phyloP scores from a whole-genome alignment of 2,113 vertebrate genomes.

The Carassius gibelio region DNA sequence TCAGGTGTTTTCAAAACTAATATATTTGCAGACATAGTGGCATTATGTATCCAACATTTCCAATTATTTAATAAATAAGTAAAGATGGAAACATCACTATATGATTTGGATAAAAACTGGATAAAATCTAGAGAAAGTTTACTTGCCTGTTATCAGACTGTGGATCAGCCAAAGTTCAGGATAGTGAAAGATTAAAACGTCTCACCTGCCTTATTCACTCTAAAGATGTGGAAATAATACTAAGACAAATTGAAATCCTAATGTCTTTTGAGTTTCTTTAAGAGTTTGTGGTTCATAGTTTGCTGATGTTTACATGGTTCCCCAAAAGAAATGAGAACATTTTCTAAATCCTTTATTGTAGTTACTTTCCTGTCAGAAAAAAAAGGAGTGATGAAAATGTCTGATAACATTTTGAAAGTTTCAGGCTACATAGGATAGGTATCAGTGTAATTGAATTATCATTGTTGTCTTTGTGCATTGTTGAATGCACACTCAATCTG shows the following conservation, averaged over 20 bases:
- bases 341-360: not conserved
- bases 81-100: no score
- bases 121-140: conserved; percentile 7
- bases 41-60: no score
- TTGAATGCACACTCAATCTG: not conserved
- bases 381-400: not conserved
- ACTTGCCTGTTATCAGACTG: conserved; percentile 33
- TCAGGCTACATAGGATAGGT: not conserved
- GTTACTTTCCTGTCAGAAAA: not conserved
- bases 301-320: not conserved
- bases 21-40: no score
- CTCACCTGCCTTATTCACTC: not conserved
- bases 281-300: not conserved
- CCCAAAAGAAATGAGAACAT: not conserved
- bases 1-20: no score
- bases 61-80: no score
- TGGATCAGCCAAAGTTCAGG: not conserved
- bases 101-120: no score
- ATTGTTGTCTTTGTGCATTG: not conserved
- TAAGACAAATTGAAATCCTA: not conserved
- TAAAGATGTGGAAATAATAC: not conserved
- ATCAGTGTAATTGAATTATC: not conserved
- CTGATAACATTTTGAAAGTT: not conserved
- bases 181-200: conserved; percentile 41
- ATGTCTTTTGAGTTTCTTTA: not conserved